These are phyloP conservation scores for Siderastrea siderea DNA, from an alignment of 92 coral and sea anemone species.

Conservation along the genomic window DNA sequence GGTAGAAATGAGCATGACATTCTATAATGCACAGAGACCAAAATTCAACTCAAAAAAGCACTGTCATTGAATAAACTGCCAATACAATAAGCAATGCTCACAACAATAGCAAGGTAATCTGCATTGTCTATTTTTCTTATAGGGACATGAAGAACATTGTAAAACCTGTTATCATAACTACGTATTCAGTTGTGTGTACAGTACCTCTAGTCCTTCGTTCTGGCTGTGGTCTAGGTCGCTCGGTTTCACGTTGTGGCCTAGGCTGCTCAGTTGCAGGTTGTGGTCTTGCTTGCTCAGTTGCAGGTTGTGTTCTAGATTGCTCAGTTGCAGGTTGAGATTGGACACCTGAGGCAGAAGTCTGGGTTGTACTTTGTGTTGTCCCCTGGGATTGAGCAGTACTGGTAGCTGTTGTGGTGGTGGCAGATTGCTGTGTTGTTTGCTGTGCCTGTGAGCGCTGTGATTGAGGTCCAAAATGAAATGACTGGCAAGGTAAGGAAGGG, in stretches of 20 bases:
- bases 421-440: conserved; percentile 19
- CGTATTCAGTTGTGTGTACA: neutral
- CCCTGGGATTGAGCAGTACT: conserved; percentile 1
- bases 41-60: no score
- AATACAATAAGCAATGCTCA: no score
- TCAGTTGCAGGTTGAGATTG: conserved; percentile 26
- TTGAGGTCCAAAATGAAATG: conserved; percentile 97
- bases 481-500: conserved; percentile 96
- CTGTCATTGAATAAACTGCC: no score
- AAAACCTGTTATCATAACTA: neutral
- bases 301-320: conserved; percentile 9
- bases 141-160: neutral
- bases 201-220: conserved; percentile 29
- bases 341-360: conserved; percentile 5
- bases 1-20: no score
- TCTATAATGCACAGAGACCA: no score
- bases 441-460: conserved; percentile 59
- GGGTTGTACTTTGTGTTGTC: conserved; percentile 12
- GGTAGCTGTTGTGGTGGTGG: conserved; percentile 29
- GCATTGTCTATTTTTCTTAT: no score
- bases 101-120: no score
- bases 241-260: conserved; percentile 1
- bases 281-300: neutral
- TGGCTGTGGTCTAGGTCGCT: conserved; percentile 16
- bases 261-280: conserved; percentile 19